Base-by-base conservation (phyloP, 2,797 vertebrate species). In the Cephalopachus bancanus region DNA sequence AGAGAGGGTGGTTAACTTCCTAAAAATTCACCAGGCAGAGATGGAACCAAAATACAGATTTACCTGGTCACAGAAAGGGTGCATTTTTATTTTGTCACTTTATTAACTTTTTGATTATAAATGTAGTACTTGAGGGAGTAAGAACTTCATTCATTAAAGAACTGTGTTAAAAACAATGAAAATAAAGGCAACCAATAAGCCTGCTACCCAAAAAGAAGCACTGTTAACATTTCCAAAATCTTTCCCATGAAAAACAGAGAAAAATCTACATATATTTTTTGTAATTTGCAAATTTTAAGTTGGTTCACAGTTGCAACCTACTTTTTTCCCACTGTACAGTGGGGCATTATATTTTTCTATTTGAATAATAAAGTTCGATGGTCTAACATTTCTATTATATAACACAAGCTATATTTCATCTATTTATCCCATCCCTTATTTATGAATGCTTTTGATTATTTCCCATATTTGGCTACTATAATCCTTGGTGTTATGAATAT, bases 61-160 rank as follows among this genome's bases (percentile, higher is more conserved):
- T 51, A 9, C 69, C 19, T 87, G 57, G 5, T 19, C 44, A 26
- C 28, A 60, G 53, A 9, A 88, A 78, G 30, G 90, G 30, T 64
- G 11, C 24, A 44, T 53, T 67, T 94, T 72, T 30, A 55, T 89
- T 71, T n/a, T 62, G 44, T 79, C 6, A 72, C 1, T 12, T 49
- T 57, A 69, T 79, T 88, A 55, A 10, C 69, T n/a, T 88, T 92
- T 57, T 83, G n/a, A 92, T 65, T 93, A 89, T 37, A 76, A 90
- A 44, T 10, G 3, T 37, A 80, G 5, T 28, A 28, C 15, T 74
- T 37, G 2, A 44, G 26, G 1, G 15, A 10, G 19, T 22, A 57
- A 6, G 49, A 83, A 15, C 3, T 86, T 86, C 65, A 15, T 57
- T 89, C 91, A 20, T 5, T 55, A 88, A 84, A 88, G 28, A 53